phyloP scores from a whole-genome alignment of 2,888 invertebrate genomes.

The Lasioglossum calceatum region DNA sequence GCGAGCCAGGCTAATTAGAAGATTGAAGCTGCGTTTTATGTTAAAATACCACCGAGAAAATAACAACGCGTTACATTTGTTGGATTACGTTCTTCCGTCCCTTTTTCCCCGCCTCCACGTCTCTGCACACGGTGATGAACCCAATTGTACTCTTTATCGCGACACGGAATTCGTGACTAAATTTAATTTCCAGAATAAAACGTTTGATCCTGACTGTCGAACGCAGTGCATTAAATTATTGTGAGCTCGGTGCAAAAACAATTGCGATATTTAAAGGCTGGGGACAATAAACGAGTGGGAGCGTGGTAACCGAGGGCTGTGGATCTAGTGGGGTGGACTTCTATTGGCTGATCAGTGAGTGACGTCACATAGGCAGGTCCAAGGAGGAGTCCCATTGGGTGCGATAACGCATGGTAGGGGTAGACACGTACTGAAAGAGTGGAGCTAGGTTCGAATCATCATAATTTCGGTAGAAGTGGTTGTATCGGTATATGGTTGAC shows the following conservation, averaged over 20 bases:
- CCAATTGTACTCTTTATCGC: background rate
- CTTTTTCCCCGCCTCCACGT: background rate
- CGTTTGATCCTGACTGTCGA: background rate
- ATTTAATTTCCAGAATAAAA: background rate
- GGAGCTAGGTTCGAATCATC: background rate
- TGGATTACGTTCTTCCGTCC: background rate
- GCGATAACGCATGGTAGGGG: background rate
- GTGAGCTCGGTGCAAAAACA: background rate
- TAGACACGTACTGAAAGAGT: background rate
- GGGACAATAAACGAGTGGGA: background rate
- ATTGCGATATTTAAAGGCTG: background rate
- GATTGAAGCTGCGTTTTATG: slow-evolving; percentile 40
- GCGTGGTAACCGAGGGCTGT: background rate
- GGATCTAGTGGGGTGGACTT: background rate
- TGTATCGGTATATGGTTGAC: background rate
- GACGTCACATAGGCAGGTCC: background rate
- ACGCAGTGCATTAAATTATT: background rate
- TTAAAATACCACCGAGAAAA: background rate
- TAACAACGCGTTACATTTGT: background rate
- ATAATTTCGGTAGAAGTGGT: background rate
- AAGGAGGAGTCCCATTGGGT: background rate
- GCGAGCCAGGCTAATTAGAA: slow-evolving; percentile 39
- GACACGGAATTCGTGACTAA: background rate
- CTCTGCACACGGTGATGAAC: background rate
- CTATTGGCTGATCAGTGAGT: background rate